phyloP scores from a whole-genome alignment of 2,113 vertebrate genomes.

The Polypterus senegalus region DNA sequence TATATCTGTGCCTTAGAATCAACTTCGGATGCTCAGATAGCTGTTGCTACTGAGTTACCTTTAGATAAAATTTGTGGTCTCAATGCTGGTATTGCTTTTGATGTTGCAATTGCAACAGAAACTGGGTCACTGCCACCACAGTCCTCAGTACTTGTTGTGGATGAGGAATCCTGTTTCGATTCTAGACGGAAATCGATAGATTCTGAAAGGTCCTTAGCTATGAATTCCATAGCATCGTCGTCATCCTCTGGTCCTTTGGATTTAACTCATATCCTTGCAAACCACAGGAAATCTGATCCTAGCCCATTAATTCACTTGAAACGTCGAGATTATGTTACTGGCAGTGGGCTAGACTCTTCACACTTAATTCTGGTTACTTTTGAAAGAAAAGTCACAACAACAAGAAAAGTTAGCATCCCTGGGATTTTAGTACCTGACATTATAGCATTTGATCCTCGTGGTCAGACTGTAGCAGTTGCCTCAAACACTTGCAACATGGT shows the following conservation, averaged over 20 bases:
- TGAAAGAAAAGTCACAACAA: conserved; percentile 67
- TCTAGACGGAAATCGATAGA: conserved; percentile 43
- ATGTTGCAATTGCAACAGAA: conserved; percentile 30
- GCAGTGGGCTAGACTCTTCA: conserved; percentile 77
- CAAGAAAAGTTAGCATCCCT: conserved; percentile 74
- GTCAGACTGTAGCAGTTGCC: conserved; percentile 68
- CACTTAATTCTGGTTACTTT: conserved; percentile 82
- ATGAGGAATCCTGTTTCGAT: conserved; percentile 40
- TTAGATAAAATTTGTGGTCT: conserved; percentile 79
- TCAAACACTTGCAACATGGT: conserved; percentile 77
- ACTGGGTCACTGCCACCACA: conserved; percentile 32
- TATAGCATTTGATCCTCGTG: conserved; percentile 63
- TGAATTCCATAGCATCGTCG: conserved; percentile 38
- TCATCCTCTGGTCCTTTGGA: conserved; percentile 56
- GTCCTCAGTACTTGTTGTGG: conserved; percentile 26
- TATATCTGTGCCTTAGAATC: conserved; percentile 65
- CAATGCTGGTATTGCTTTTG: conserved; percentile 61
- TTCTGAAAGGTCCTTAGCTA: conserved; percentile 35
- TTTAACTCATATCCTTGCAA: conserved; percentile 65
- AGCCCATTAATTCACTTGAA: conserved; percentile 66
- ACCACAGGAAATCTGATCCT: conserved; percentile 51
- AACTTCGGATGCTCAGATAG: conserved; percentile 58
- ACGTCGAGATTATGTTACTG: conserved; percentile 62
- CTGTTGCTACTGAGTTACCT: conserved; percentile 79
- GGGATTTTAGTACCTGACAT: conserved; percentile 90